Base-by-base conservation (phyloP, 2,113 vertebrate species). In the Mastomys coucha region DNA sequence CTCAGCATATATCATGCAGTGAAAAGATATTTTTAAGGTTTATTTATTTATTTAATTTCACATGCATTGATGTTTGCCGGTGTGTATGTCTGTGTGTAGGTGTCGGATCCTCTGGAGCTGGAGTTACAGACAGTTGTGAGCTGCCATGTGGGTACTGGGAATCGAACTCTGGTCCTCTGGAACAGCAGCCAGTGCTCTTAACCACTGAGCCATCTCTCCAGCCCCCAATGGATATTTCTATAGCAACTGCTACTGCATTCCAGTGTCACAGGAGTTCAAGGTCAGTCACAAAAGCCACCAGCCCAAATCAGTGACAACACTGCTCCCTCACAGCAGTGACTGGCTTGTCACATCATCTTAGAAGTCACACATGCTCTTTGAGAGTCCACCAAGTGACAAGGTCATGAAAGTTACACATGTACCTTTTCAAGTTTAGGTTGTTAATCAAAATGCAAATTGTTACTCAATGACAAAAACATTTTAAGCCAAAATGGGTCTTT, bases 371-470 rank as follows among this genome's bases (percentile, higher is more conserved):
- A 9, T 7, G 58, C 72, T 72, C 45, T 56, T 91, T 56, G 92
- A 24, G 93, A 97, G 88, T 94, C 65, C 11, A 33, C 67, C 58
- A 77, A 85, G 81, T 39, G 81, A 89, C 89, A 93, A 97, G 97
- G 96, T 97, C 96, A 96, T 42, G 45, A 93, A 97, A 98, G 42
- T 87, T 87, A 87, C 42, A 92, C 0, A 19, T 1, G 60, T 72
- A 76, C 73, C 76, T 70, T 94, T 86, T 96, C 42, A 96, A 98
- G 95, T 95, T 76, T 19, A 67, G 49, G 36, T 19, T 98, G 97
- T 95, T 98, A 90, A 98, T 97, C 90, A 98, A 97, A 98, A 98
- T 94, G 97, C 82, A 97, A 97, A 98, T 70, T 97, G 93, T 91
- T 96, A 94, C 86, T 85, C 60, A 20, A 56, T 94, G 96, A 97